A percentile compares a stretch with the other conserved stretches of the same genome.
These are phyloP conservation scores for Zaprionus camerounensis DNA, from an alignment of 1,140 invertebrate genomes.

Conservation along the genomic window DNA sequence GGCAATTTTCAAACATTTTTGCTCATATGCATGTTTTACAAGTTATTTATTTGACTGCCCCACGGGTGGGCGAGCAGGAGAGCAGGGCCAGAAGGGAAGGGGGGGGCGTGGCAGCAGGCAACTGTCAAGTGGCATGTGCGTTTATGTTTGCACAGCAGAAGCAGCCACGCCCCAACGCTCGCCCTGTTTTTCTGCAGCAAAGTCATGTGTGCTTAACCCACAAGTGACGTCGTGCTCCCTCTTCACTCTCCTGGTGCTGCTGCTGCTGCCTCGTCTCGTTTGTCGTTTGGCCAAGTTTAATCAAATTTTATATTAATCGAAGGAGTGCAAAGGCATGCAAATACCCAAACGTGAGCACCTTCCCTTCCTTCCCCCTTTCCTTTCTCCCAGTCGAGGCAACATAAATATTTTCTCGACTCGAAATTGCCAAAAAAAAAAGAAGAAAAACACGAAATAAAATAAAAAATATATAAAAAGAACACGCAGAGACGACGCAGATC, in stretches of 20 bases:
- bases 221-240: constrained; percentile 40
- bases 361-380: neutral
- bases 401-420: constrained; percentile 52
- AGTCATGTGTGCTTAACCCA: constrained; percentile 81
- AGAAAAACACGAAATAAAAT: constrained; percentile 25
- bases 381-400: constrained; percentile 1
- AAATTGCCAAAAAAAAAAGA: constrained; percentile 43
- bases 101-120: constrained; percentile 24
- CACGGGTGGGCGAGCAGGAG: constrained; percentile 27
- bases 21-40: constrained; percentile 83
- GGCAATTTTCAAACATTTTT: constrained; percentile 81
- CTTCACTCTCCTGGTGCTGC: neutral
- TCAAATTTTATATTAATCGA: constrained; percentile 83
- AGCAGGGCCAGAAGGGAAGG: constrained; percentile 15
- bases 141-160: constrained; percentile 52
- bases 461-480: constrained; percentile 24
- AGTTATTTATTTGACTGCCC: constrained; percentile 80
- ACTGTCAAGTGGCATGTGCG: constrained; percentile 49
- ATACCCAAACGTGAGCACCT: constrained; percentile 60
- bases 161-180: constrained; percentile 52
- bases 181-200: constrained; percentile 36
- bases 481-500: constrained; percentile 11
- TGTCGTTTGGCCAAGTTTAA: constrained; percentile 74
- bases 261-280: constrained; percentile 6
- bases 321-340: constrained; percentile 80